These are phyloP conservation scores for Brachionus paranguensis DNA, from an alignment of 1,140 invertebrate genomes.

Conservation along the genomic window DNA sequence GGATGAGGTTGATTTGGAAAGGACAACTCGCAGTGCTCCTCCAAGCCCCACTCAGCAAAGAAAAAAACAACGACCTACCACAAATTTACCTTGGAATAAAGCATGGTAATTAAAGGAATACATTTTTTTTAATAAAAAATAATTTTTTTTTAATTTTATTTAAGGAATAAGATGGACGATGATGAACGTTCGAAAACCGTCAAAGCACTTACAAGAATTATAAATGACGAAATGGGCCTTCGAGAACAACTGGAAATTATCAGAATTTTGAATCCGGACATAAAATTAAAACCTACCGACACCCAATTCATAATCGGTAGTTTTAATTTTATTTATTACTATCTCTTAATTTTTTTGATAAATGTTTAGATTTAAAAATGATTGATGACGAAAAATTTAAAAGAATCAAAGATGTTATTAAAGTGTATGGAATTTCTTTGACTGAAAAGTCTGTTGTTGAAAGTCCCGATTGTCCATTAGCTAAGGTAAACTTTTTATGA, in stretches of 20 bases:
- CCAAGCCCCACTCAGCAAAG: constrained; percentile 11
- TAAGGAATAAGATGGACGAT: constrained; percentile 27
- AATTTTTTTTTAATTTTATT: not conserved
- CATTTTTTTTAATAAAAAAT: not conserved
- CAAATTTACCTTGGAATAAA: constrained; percentile 26
- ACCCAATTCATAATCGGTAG: constrained; percentile 48
- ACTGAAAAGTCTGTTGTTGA: not conserved
- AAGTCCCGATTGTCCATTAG: not conserved
- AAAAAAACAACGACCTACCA: constrained; percentile 1
- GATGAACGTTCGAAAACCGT: not conserved
- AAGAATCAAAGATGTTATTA: constrained; percentile 23
- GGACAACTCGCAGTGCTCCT: constrained; percentile 11
- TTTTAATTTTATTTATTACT: not conserved
- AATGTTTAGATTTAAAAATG: not conserved
- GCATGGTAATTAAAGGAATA: not conserved
- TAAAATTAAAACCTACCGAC: constrained; percentile 46
- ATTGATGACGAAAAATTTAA: constrained; percentile 1
- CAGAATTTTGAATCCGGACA: constrained; percentile 46
- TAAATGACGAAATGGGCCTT: constrained; percentile 47
- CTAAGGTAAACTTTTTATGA: not conserved
- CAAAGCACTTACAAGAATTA: constrained; percentile 43
- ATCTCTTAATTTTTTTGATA: too few relatives aligned
- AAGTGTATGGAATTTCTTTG: constrained; percentile 26
- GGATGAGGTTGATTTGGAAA: not conserved
- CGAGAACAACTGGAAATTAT: constrained; percentile 49